Evolutionary conservation across 2,113 vertebrate genomes (phyloP).

Genomic region (Mandrillus leucophaeus): DNA sequence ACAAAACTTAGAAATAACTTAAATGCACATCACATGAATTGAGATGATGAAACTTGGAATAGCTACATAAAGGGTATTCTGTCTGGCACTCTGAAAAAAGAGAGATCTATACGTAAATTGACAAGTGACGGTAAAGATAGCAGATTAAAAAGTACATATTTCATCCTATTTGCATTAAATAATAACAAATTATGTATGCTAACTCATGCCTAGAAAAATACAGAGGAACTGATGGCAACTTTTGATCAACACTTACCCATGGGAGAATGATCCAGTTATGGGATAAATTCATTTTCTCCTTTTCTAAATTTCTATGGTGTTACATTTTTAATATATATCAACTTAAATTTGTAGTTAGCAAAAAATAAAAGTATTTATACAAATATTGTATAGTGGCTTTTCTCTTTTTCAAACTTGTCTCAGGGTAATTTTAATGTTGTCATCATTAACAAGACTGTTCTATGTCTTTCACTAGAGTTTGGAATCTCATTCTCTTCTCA

Average conservation of each 20-base stretch:
- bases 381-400: background rate
- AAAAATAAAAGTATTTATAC: background rate
- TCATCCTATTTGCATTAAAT: background rate
- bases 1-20: background rate
- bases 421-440: background rate
- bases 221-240: background rate
- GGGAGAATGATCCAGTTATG: background rate
- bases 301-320: background rate
- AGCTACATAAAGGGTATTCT: background rate
- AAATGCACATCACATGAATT: background rate
- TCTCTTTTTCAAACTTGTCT: background rate
- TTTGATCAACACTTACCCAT: background rate
- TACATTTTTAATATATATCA: background rate
- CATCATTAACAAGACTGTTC: background rate
- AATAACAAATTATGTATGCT: background rate
- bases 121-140: background rate
- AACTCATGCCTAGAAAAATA: background rate
- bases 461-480: background rate
- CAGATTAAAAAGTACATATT: background rate
- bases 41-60: background rate
- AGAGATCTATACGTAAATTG: background rate
- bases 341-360: background rate
- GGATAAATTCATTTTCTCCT: background rate
- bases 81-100: background rate
- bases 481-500: background rate